Base-by-base conservation (phyloP, 2,113 vertebrate genomes). In the Callionymus lyra region DNA sequence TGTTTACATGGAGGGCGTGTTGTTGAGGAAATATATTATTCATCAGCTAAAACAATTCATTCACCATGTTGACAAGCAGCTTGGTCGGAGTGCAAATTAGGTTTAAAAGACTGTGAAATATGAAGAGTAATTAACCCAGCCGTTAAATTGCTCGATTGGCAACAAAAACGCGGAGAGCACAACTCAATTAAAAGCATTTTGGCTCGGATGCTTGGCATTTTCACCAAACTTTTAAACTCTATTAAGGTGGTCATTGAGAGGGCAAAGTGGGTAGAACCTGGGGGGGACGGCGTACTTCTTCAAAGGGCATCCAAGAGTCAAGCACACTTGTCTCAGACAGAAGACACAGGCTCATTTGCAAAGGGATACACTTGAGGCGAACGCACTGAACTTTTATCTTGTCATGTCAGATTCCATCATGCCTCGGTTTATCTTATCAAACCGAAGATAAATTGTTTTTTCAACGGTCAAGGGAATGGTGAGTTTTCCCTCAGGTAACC, bases 291-390 rank as follows among this genome's bases (percentile, higher is more conserved):
- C 52, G n/a, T 44, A 49, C 60, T 65, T 61, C 69, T 72, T 69
- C 68, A 72, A 75, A 73, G 68, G 70, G 63, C 49, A 58, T 53
- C 51, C 58, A 59, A 44, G 65, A 72, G 65, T 77, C 76, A 65
- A 60, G 71, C 68, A 80, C 57, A 56, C 65, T 63, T 64, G 56
- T 66, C 56, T 50, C 49, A 70, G 68, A 68, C 59, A 68, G 50
- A 54, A 73, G 68, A 70, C 72, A 60, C 53, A 17, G 16, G 67
- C 61, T 64, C 65, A 75, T 73, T 50, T 66, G 54, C 42, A 49
- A 80, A 84, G 84, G 84, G 84, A 84, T 84, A 78, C 63, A 68
- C 70, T 68, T 81, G 84, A 83, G 74, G 77, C 77, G 84, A 84
- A 82, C 63, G 47, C 54, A 63, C 56, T 72, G 71, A 80, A 73